Base-by-base conservation (phyloP, 1,140 invertebrate species). In the Drosophila murphyi region DNA sequence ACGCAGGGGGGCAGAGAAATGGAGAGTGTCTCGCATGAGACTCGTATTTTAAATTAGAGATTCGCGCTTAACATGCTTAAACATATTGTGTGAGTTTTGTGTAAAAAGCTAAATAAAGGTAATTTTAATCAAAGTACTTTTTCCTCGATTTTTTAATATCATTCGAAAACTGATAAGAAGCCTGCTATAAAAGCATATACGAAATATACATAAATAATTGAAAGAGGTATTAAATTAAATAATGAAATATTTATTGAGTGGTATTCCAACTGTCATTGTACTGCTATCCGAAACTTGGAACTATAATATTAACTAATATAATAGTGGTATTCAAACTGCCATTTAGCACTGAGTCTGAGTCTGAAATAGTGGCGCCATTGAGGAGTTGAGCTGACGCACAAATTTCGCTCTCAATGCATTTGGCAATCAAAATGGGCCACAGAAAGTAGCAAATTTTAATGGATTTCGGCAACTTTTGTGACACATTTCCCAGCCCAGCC, bases 391-490 rank as follows among this genome's bases (percentile, higher is more conserved):
- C 32, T 34, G n/a, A 57, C 39, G 47, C 56, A 7, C 51, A 12
- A 52, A 28, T 56, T 32, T 54, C 5, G 41, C 5, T 71, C 8
- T 52, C 29, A 70, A 54, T 68, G 77, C 80, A 83, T 83, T 77
- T 80, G 69, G 61, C 59, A 45, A 56, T 61, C 35, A 52, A 29
- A 65, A 61, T 55, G 54, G 35, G 54, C 54, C 54, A 29, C n/a
- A 31, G 57, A 60, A 48, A 60, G 45, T 60, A 52, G 48, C 39
- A 35, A 74, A 63, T 80, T 86, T 80, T 80, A 87, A 82, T 87
- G 82, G 68, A 79, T 82, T 64, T 68, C 51, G 12, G 10, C 35
- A 45, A 77, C 82, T 86, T 85, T 76, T 83, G 57, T 65, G 70
- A 39, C 51, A 51, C 51, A 70, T 74, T 59, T 59, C 32, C 37